Evolutionary conservation across 2,888 invertebrate species (phyloP), one percentile per base, ranked within the genome.

Genomic region (Campaea margaritaria): DNA sequence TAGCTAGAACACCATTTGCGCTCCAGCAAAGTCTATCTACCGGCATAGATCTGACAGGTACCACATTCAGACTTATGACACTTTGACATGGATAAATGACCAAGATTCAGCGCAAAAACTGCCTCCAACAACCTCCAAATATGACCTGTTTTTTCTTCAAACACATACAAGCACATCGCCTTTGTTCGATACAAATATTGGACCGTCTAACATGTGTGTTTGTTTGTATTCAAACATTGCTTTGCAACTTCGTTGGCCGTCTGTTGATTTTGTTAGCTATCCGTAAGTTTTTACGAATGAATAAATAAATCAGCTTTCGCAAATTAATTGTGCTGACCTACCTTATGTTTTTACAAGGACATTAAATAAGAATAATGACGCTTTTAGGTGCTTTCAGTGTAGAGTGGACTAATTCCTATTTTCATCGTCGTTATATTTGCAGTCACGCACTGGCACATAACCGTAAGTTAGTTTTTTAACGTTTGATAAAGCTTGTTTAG

Each of bases 21-120:
- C 44, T 14, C 43, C 46, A 42, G 45, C 43, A 41, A 47, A 47
- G 27, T 45, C 49, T 64, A 68, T 64, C 61, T 58, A 28, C 36
- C 52, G 46, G 41, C 50, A 31, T 16, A 54, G 41, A 58, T 66
- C 64, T 62, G 65, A 62, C 62, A 36, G 47, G 53, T 63, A 49
- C 50, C 31, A 3, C 31, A 31, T 21, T 46, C 50, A 51, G 38
- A 62, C 48, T 56, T 60, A 63, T 63, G 59, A 62, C 63, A 60
- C 53, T 46, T 47, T 63, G 64, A 65, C 63, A 59, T 59, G 55
- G 59, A 66, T 45, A 64, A 63, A 68, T 64, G 56, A 62, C 60
- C 58, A 56, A 55, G 58, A 46, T 51, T 11, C 34, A 13, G 15
- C 21, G 57, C 34, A 56, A 64, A 61, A 64, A 66, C 11, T 4